Conservation (phyloP, 2,113 vertebrate species). For the Hemiprocne comata region DNA sequence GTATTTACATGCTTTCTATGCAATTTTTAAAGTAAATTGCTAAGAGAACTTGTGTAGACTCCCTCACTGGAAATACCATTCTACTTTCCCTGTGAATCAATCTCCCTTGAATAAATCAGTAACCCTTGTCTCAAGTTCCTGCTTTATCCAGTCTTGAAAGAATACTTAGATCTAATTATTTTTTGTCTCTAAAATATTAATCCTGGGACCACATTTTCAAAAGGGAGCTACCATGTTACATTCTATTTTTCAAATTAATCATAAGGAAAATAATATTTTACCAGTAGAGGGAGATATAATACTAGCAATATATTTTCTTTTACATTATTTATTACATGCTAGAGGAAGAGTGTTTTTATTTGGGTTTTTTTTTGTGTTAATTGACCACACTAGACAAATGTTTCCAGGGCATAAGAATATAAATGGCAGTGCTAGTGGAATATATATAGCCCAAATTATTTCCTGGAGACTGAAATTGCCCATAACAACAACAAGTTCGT, state of each 20-base stretch:
- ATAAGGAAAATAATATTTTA: not conserved
- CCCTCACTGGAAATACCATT: not conserved
- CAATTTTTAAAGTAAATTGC: not conserved
- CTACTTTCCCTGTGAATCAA: not conserved
- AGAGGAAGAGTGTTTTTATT: not conserved
- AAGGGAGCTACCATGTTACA: not conserved
- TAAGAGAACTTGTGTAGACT: not conserved
- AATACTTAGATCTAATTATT: not conserved
- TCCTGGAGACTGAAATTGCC: not conserved
- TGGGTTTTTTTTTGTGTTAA: not conserved
- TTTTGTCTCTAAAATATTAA: not conserved
- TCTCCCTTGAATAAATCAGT: not conserved
- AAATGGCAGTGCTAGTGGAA: not conserved
- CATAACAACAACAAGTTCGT: not conserved
- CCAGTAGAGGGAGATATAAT: slow-evolving; percentile 55
- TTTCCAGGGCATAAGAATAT: not conserved
- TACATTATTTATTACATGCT: not conserved
- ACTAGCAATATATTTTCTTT: not conserved
- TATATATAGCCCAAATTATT: not conserved
- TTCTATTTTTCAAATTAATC: not conserved
- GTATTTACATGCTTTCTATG: not conserved
- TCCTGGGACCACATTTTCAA: not conserved
- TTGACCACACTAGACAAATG: not conserved
- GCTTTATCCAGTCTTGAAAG: not conserved
- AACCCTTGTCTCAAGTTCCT: not conserved